A percentile compares a stretch with the other conserved stretches of the same genome.
Evolutionary conservation across 2,113 vertebrate species (phyloP).

Genomic region (Centrocercus urophasianus): DNA sequence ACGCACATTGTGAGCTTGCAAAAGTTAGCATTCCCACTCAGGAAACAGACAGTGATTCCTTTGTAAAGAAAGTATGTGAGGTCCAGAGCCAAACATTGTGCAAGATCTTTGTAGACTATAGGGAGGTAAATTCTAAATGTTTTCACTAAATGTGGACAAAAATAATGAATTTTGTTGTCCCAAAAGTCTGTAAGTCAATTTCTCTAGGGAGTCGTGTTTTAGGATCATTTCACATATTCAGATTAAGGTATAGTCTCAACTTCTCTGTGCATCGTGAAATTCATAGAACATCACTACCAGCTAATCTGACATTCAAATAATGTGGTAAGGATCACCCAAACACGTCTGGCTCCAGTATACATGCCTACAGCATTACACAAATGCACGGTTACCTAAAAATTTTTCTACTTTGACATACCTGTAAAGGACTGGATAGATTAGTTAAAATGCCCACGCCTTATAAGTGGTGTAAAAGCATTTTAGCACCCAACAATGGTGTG

Average conservation of each 20-base stretch:
- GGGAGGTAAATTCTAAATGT: neutral
- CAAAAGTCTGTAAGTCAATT: neutral
- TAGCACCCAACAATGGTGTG: slow-evolving; percentile 67
- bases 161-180: neutral
- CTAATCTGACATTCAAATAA: neutral
- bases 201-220: neutral
- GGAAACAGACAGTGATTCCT: neutral
- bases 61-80: neutral
- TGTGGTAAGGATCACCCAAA: neutral
- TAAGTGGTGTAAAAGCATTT: slow-evolving; percentile 59
- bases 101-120: neutral
- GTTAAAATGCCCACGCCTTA: neutral
- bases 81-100: neutral
- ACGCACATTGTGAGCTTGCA: neutral
- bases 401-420: neutral
- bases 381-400: neutral
- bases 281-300: accelerated
- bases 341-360: neutral
- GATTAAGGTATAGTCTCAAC: neutral
- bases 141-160: neutral
- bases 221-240: neutral
- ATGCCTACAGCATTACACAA: neutral
- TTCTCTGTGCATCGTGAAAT: neutral
- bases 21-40: neutral
- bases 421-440: slow-evolving; percentile 11